Conservation (phyloP, 2,113 vertebrate species). For the Emydura subglobosa region DNA sequence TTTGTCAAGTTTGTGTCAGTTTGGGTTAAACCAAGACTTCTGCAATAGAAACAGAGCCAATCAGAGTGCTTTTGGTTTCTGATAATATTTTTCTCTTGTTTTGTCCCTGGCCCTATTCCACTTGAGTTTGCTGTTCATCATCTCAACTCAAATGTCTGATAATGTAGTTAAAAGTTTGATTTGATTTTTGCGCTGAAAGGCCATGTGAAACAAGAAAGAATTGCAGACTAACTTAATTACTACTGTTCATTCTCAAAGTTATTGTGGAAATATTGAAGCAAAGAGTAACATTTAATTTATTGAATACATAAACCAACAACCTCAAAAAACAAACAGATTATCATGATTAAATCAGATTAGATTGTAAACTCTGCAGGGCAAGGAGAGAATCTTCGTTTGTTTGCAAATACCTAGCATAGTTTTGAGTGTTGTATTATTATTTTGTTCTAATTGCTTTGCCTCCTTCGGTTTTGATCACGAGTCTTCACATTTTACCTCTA, state of each 20-base stretch:
- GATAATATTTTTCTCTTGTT: neutral
- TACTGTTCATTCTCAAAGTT: neutral
- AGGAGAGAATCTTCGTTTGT: neutral
- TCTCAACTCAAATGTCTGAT: slow-evolving; percentile 31
- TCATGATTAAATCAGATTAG: neutral
- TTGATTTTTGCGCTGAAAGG: neutral
- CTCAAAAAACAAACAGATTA: neutral
- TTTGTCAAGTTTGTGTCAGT: neutral
- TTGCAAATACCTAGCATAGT: neutral
- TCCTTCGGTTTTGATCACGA: neutral
- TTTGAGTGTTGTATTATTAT: neutral
- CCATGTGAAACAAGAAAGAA: neutral
- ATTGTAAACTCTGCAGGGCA: neutral
- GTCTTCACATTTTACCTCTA: neutral
- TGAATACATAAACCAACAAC: neutral
- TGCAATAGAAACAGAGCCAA: neutral
- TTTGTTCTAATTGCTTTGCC: neutral
- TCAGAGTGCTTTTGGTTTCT: neutral
- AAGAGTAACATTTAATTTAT: neutral
- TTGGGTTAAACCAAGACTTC: slow-evolving; percentile 1
- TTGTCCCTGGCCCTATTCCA: neutral
- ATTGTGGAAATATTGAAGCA: neutral
- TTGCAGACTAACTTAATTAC: neutral
- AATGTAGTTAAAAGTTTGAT: neutral
- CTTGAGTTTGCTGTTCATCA: neutral